Conservation (phyloP, 2,888 invertebrate species). For the Philopedon plagiatum region DNA sequence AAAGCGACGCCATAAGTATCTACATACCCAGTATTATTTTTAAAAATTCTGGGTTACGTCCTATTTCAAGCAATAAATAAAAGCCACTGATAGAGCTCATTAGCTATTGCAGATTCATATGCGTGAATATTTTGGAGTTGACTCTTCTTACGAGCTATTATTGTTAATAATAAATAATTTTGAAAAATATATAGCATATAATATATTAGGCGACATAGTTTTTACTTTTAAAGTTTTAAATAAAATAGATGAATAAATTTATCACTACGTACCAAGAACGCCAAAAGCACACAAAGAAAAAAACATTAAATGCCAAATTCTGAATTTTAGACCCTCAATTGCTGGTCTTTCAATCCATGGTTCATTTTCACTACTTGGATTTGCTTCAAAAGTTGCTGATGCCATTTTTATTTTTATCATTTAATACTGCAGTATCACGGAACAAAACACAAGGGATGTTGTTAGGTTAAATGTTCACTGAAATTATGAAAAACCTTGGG, state of each 20-base stretch:
- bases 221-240: too few species aligned
- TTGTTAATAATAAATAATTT: too few species aligned
- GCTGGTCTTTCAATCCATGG: slow-evolving; percentile 82
- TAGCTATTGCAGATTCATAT: too few species aligned
- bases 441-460: slow-evolving; percentile 20
- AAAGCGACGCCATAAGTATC: too few species aligned
- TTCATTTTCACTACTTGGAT: slow-evolving; percentile 64
- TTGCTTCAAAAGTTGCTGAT: slow-evolving; percentile 66
- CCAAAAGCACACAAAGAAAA: slow-evolving; percentile 77
- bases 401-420: slow-evolving; percentile 33
- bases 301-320: slow-evolving; percentile 88
- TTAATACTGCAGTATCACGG: slow-evolving; percentile 26
- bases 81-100: too few species aligned
- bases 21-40: too few species aligned
- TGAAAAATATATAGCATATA: too few species aligned
- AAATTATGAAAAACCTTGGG: slow-evolving; percentile 32
- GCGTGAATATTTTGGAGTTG: too few species aligned
- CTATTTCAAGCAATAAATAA: too few species aligned
- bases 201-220: too few species aligned
- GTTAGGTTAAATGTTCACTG: slow-evolving; percentile 15
- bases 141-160: too few species aligned
- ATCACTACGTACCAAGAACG: slow-evolving; percentile 72
- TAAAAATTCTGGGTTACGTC: too few species aligned
- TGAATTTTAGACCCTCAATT: slow-evolving; percentile 76
- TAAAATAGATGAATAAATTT: not conserved